phyloP scores from a whole-genome alignment of 2,113 vertebrate genomes.

The Zosterops lateralis region DNA sequence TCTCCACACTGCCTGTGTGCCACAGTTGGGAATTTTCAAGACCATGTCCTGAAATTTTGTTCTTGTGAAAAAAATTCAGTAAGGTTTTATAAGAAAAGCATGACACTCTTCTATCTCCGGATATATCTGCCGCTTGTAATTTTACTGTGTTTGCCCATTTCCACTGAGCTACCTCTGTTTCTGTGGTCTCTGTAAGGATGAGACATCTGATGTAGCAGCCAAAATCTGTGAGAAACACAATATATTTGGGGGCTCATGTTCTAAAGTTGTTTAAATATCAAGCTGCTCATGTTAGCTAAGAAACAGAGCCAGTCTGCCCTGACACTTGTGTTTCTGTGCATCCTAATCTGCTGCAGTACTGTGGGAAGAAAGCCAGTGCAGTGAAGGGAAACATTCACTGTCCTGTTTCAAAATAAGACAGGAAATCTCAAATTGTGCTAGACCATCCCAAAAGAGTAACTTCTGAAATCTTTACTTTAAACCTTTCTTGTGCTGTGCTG shows the following conservation, averaged over 20 bases:
- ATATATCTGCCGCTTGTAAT: background rate
- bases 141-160: background rate
- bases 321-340: background rate
- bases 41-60: background rate
- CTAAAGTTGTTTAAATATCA: background rate
- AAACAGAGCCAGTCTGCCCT: background rate
- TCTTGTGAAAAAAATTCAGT: background rate
- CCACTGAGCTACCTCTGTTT: background rate
- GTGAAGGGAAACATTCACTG: rapidly evolving
- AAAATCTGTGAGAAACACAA: background rate
- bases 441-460: background rate
- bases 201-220: background rate
- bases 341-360: background rate
- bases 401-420: background rate
- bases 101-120: background rate
- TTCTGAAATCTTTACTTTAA: background rate
- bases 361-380: background rate
- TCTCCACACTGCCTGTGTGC: background rate
- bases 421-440: background rate
- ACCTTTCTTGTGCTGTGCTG: background rate
- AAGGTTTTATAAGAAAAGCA: background rate
- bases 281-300: background rate
- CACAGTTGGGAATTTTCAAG: background rate
- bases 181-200: background rate
- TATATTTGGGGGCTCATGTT: background rate